A percentile compares a stretch with the other conserved stretches of the same genome.
Evolutionary conservation across 2,888 invertebrate species (phyloP).

Genomic region (Phaonia tiefii): DNA sequence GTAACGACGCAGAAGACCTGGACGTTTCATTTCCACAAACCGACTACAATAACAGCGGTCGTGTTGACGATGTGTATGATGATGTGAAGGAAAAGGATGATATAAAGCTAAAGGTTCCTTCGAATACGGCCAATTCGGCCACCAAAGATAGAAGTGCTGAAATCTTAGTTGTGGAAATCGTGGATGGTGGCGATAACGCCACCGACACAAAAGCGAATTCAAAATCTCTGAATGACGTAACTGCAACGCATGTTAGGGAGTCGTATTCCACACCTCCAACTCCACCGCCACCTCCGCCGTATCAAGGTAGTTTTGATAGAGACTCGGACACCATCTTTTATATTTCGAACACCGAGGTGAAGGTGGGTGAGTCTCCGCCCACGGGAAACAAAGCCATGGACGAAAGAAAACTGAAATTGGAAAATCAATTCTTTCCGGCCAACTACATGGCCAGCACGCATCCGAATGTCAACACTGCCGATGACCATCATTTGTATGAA

Average conservation of each 20-base stretch:
- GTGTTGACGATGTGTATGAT: constrained; percentile 29
- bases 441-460: constrained; percentile 73
- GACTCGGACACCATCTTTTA: constrained; percentile 81
- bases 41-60: constrained; percentile 54
- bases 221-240: constrained; percentile 76
- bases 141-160: constrained; percentile 75
- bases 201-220: constrained; percentile 71
- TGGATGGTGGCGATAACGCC: constrained; percentile 74
- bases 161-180: constrained; percentile 79
- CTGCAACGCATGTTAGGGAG: constrained; percentile 74
- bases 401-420: constrained; percentile 74
- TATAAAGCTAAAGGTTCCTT: constrained; percentile 59
- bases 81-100: constrained; percentile 49
- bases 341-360: constrained; percentile 81
- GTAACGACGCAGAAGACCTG: constrained; percentile 77
- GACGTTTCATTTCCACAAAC: constrained; percentile 78
- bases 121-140: constrained; percentile 30
- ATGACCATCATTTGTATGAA: constrained; percentile 73
- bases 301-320: constrained; percentile 74
- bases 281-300: constrained; percentile 72
- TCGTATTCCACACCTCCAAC: constrained; percentile 69
- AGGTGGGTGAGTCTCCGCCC: constrained; percentile 79
- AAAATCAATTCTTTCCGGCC: constrained; percentile 79
- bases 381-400: constrained; percentile 70
- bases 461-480: constrained; percentile 49